Evolutionary conservation across 1,140 invertebrate genomes (phyloP), one percentile per base, ranked within the genome.

Genomic region (Bombus polaris): DNA sequence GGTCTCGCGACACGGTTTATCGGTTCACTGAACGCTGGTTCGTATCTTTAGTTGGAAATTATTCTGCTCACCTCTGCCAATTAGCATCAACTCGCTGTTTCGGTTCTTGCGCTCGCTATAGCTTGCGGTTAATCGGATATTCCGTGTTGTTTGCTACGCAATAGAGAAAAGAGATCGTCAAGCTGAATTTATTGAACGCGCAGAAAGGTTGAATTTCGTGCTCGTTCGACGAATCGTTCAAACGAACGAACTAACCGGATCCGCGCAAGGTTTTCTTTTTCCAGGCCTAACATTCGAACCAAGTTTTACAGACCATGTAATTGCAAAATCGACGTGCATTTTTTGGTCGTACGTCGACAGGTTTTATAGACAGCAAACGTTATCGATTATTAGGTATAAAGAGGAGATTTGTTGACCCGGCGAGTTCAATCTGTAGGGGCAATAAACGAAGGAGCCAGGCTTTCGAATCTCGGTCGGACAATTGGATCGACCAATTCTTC

Each of bases 11-110:
- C n/a, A 68, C 35, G 44, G 35, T 83, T 76, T 68, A 10, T 10
- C 83, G 76, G 76, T 84, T 84, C 83, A 79, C 25, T 53, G 83
- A 84, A 83, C 66, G 39, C 0, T 13, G 44, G 28, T 18, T 22
- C 3, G 28, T 66, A 28, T 65, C 59, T 83, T 75, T n/a, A n/a
- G 72, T 18, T 12, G 25, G 57, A 47, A 82, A 82, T 82, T 78
- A 68, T 83, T 70, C 73, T 28, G 39, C 10, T 10, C 18, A 5
- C n/a, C 15, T 32, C 10, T 70, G 18, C 12, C 37, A 68, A 53
- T 66, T 65, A 44, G 44, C 62, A n/a, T 39, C 44, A 35, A 28
- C 25, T 75, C 81, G 71, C 4, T 39, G 65, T 37, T 80, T 80
- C 37, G 47, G 12, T n/a, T 8, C 15, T 28, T 39, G 39, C 13